Base-by-base conservation (phyloP, 2,888 invertebrate species). In the Standfussiana lucernea region DNA sequence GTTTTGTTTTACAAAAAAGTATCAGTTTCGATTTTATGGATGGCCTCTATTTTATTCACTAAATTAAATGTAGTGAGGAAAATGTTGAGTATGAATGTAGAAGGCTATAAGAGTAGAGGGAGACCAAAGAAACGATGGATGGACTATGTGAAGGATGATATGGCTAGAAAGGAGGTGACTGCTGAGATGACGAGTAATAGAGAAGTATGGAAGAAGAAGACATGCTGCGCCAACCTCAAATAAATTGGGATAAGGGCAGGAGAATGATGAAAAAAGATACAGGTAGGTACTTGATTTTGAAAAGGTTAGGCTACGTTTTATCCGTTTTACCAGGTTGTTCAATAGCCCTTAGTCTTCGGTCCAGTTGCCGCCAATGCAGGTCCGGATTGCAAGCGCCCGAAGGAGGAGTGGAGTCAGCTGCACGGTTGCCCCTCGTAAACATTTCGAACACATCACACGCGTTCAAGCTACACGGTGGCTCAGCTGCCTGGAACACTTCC, bases 301-400 rank as follows among this genome's bases (percentile, higher is more conserved):
- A 24, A 37, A 11, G 24, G 18, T 18, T 40, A 18, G 10, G 5
- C 24, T 21, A 47, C 5, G 32, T 24, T n/a, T 18, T 18, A 42
- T 32, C 28, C 3, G 3, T 40, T 91, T 92, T 92, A 98, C 98
- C 97, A 88, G 98, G 97, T 92, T 98, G 98, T 93, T 98, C 98
- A 77, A 98, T 97, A 13, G 98, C 97, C 78, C 97, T 94, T 37
- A 98, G 92, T 78, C 98, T 93, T 62, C 98, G 95, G 83, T 98
- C 98, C 67, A 98, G 92, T 85, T 97, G 97, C 66, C 96, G 92
- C 93, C 97, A 95, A 77, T 96, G 95, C 5, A 95, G 88, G 76
- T 97, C 96, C 73, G 91, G 90, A 28, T 92, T 90, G 80, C 97
- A 97, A 2, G 91, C 91, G 21, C 91, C 90, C 42, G 90, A 82